Evolutionary conservation across 2,888 invertebrate species (phyloP).

Genomic region (Euzophera pinguis): DNA sequence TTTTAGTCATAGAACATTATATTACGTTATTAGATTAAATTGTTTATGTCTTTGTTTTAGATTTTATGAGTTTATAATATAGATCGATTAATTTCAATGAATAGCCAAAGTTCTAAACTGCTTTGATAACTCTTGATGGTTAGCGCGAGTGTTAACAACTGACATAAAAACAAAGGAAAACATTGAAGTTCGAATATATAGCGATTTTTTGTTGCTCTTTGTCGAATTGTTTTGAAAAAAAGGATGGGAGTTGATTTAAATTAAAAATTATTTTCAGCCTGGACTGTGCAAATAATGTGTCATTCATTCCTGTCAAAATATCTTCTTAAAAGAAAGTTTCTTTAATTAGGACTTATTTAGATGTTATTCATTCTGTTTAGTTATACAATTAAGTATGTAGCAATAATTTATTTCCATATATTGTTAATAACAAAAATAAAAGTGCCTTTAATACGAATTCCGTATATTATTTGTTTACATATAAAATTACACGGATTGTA

Average conservation of each 20-base stretch:
- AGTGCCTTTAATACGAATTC: slow-evolving; percentile 51
- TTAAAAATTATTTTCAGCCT: background rate
- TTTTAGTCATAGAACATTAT: slow-evolving; percentile 46
- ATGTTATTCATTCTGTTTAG: slow-evolving; percentile 27
- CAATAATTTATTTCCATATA: slow-evolving; percentile 42
- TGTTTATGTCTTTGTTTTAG: slow-evolving; percentile 71
- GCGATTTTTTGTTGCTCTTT: too few species aligned
- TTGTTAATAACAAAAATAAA: slow-evolving; percentile 39
- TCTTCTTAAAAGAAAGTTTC: slow-evolving; percentile 20
- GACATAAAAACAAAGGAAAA: background rate
- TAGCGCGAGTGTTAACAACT: too few species aligned
- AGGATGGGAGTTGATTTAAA: too few species aligned
- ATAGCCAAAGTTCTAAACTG: slow-evolving; percentile 50
- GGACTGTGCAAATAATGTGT: slow-evolving; percentile 17
- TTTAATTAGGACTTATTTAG: slow-evolving; percentile 26
- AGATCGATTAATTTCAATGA: slow-evolving; percentile 36
- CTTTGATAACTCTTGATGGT: slow-evolving; percentile 1
- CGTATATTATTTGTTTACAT: slow-evolving; percentile 27
- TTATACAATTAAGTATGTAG: slow-evolving; percentile 37
- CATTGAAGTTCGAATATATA: background rate
- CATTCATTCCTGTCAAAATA: background rate
- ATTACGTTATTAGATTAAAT: slow-evolving; percentile 63
- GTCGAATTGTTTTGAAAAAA: too few species aligned
- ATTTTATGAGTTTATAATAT: slow-evolving; percentile 59
- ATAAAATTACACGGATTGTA: slow-evolving; percentile 5